phyloP scores from a whole-genome alignment of 2,113 vertebrate genomes.

The Lophura nycthemera region DNA sequence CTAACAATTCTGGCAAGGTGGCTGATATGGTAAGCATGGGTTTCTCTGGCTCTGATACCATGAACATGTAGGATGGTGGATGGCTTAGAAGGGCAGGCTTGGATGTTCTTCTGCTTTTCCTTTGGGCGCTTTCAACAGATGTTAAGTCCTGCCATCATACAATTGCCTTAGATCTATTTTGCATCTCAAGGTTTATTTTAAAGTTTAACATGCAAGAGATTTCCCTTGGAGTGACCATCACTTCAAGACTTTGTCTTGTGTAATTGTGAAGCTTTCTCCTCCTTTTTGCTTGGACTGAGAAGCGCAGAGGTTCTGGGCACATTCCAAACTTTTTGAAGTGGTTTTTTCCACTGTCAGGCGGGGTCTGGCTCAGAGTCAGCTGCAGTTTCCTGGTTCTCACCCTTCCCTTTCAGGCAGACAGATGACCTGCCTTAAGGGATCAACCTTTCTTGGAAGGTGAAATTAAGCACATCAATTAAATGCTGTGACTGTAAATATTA shows the following conservation, averaged over 20 bases:
- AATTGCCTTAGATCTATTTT: background rate
- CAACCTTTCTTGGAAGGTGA: constrained; percentile 21
- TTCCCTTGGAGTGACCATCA: constrained; percentile 41
- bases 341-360: constrained; percentile 57
- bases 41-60: background rate
- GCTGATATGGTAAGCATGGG: background rate
- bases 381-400: constrained; percentile 54
- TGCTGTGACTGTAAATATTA: background rate
- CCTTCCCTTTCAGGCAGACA: constrained; percentile 28
- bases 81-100: background rate
- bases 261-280: background rate
- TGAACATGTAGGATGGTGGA: accelerated
- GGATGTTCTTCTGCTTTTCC: background rate
- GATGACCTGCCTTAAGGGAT: constrained; percentile 32
- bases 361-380: constrained; percentile 39
- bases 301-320: constrained; percentile 6
- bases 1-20: background rate
- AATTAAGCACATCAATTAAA: background rate
- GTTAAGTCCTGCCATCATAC: background rate
- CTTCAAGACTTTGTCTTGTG: background rate
- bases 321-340: constrained; percentile 48
- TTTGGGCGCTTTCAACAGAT: background rate
- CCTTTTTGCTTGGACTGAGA: background rate
- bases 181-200: constrained; percentile 7
- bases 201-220: background rate